Evolutionary conservation across 1,140 invertebrate genomes (phyloP), one percentile per base, ranked within the genome.

Genomic region (Solen grandis): DNA sequence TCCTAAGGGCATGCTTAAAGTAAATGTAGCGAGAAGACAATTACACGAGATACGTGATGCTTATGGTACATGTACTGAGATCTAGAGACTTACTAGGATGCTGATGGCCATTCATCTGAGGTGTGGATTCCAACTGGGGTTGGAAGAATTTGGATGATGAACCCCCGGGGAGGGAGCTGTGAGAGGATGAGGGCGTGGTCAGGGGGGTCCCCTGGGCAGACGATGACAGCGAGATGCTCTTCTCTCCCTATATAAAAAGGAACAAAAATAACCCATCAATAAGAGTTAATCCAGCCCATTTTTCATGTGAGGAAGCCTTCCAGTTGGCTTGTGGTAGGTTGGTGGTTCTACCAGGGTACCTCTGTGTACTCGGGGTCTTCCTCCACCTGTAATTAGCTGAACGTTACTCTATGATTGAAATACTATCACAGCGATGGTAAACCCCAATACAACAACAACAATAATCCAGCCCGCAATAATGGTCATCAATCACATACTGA

Each of bases 111-210:
- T 90, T 91, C 25, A 88, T 82, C n/a, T 87, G 85, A 33, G 88
- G 86, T 25, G 88, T 87, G 1, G 90, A 85, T 72, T 89, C 88
- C 29, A 85, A 14, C 46, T 83, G 75, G n/a, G 89, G 82, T 19
- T 82, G 78, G 54, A 88, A 85, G 10, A 84, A 77, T 16, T 76
- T 59, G 13, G 84, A 82, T 50, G 72, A 68, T 25, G 73, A 57
- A 54, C 84, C 85, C n/a, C n/a, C n/a, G 14, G 73, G 84, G 8
- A 87, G 72, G 52, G 89, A 89, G 65, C 83, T 85, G 25, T 84
- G 75, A 57, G 90, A 90, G n/a, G 89, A 90, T 46, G 86, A 85
- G 31, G 89, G 87, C 38, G 89, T 89, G 36, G 88, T 90, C 59
- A 87, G 78, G 14, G 85, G 86, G 46, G 83, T 85, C 33, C 81